Base-by-base conservation (phyloP, 2,797 vertebrate genomes). In the Gila robusta region DNA sequence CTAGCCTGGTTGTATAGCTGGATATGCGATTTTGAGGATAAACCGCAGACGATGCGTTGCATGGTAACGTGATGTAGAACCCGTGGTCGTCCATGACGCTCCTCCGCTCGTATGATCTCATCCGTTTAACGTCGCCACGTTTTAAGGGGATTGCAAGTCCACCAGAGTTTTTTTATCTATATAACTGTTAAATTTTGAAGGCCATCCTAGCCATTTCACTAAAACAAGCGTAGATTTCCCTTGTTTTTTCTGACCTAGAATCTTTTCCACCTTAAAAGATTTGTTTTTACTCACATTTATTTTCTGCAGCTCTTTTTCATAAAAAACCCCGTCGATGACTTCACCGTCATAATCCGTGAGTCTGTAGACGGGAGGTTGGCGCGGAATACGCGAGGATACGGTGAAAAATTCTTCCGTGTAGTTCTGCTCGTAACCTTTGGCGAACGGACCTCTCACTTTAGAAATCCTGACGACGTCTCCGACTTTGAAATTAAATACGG, bases 371-470 rank as follows among this genome's bases (percentile, higher is more conserved):
- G 35, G 37, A 0, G 82, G 56, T 21, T 76, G 54, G 21, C 11
- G 44, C 0, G 39, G 39, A 6, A 76, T n/a, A n/a, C 21, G 21
- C 11, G 21, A n/a, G 5, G 56, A 49, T 52, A 83, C 44, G 14
- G 62, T 82, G 37, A 87, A 82, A 26, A 54, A 70, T 62, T 78
- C 39, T 37, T 73, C 35, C n/a, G n/a, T n/a, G n/a, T n/a, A n/a
- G n/a, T n/a, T n/a, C 37, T 81, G 49, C 23, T 81, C 62, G 32
- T 81, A 67, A 17, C 59, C 79, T 44, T 67, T 81, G 2, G 62
- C 0, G 41, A 81, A 81, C 4, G 39, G 37, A 2, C 39, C 62
- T 64, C 89, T 88, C 87, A 89, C 86, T 90, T 90, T 92, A 44
- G 79, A 81, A 41, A 81, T 67, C 10, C 79, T 52, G 9, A 79